Evolutionary conservation across 2,113 vertebrate genomes (phyloP).

Genomic region (Salvelinus fontinalis): DNA sequence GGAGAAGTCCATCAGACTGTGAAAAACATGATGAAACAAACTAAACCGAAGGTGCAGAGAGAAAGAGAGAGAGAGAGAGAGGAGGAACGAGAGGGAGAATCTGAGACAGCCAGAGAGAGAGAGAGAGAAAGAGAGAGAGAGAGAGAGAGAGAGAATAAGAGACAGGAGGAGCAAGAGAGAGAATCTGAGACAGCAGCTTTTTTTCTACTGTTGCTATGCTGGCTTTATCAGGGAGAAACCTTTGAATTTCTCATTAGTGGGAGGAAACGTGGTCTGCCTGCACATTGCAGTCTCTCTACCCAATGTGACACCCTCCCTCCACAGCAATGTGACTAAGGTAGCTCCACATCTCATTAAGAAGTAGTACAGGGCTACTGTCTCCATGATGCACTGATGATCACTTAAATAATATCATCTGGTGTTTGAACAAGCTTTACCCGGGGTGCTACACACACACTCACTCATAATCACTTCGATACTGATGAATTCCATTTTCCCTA

Average conservation of each 20-base stretch:
- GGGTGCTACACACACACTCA: too few relatives aligned
- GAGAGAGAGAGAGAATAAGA: not conserved
- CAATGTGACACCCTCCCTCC: constrained; percentile 35
- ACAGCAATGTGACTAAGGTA: constrained; percentile 40
- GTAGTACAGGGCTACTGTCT: constrained; percentile 36
- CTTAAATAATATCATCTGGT: constrained; percentile 48
- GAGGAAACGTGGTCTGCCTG: constrained; percentile 45
- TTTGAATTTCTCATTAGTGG: constrained; percentile 21
- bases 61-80: not conserved
- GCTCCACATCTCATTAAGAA: constrained; percentile 55
- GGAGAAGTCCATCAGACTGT: constrained; percentile 9
- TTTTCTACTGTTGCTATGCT: constrained; percentile 11
- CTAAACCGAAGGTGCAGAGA: not conserved
- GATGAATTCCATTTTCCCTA: too few relatives aligned
- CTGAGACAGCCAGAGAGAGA: constrained; percentile 1
- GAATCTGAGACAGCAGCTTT: not conserved
- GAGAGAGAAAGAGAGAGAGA: not conserved
- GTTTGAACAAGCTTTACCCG: constrained; percentile 21
- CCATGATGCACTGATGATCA: constrained; percentile 35
- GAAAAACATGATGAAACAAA: constrained; percentile 24
- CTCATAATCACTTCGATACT: too few relatives aligned
- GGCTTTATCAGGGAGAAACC: constrained; percentile 3
- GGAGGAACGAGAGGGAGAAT: constrained; percentile 1
- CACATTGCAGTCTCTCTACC: constrained; percentile 10
- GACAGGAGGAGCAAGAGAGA: not conserved